A percentile compares a stretch with the other conserved stretches of the same genome.
phyloP scores from a whole-genome alignment of 2,113 vertebrate genomes.

The Chaetops frenatus region DNA sequence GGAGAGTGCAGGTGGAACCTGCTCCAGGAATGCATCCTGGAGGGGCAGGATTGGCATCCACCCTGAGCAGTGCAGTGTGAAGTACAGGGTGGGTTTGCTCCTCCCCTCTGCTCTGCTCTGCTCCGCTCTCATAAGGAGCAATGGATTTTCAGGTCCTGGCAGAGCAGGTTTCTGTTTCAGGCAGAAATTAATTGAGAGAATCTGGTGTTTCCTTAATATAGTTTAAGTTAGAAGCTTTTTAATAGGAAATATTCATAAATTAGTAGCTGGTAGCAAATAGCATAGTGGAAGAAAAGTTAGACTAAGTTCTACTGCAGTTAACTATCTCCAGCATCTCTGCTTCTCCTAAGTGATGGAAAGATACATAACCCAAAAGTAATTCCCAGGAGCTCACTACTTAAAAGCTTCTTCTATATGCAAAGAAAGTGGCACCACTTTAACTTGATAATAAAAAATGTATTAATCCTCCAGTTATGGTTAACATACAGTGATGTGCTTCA shows the following conservation, averaged over 20 bases:
- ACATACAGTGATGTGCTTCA: not conserved
- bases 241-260: not conserved
- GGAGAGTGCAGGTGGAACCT: too few relatives aligned
- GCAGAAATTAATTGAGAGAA: not conserved
- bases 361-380: not conserved
- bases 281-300: not conserved
- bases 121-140: not conserved
- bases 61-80: not conserved
- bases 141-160: not conserved
- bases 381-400: not conserved
- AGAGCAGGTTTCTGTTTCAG: not conserved
- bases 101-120: not conserved
- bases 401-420: not conserved
- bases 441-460: not conserved
- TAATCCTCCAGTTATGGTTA: not conserved
- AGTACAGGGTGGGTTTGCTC: rapidly evolving
- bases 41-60: not conserved
- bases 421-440: not conserved
- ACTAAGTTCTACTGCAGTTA: not conserved
- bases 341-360: not conserved
- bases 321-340: not conserved
- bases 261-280: not conserved
- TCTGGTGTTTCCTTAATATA: not conserved
- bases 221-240: not conserved
- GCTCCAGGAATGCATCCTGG: too few relatives aligned